Percentiles rank a stretch among this genome's conserved stretches.
These are phyloP conservation scores for Brachionus paranguensis DNA, from an alignment of 1,140 invertebrate genomes.

Conservation along the genomic window DNA sequence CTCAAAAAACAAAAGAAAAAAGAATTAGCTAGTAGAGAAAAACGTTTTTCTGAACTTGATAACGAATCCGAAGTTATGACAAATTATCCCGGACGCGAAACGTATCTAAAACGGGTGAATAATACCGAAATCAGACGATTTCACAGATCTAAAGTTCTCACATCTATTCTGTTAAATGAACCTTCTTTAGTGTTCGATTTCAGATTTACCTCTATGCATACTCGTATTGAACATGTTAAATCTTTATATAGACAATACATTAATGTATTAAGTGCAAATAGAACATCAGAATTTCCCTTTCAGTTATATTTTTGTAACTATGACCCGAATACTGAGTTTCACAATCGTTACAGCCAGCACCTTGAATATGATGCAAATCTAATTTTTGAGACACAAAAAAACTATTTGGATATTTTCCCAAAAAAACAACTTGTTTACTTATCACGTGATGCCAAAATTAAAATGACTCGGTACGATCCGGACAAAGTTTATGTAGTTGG, in stretches of 20 bases:
- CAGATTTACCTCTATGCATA: not conserved
- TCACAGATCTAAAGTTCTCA: not conserved
- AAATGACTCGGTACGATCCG: conserved; percentile 38
- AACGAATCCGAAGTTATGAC: not conserved
- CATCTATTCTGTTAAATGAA: not conserved
- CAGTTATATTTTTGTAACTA: conserved; percentile 39
- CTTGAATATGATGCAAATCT: conserved; percentile 4
- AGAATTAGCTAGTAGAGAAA: not conserved
- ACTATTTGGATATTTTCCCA: conserved; percentile 39
- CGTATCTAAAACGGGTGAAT: not conserved
- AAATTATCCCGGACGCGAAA: not conserved
- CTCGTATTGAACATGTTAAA: conserved; percentile 28
- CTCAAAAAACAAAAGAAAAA: conserved; percentile 9
- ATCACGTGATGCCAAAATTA: conserved; percentile 40
- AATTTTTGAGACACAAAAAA: conserved; percentile 16
- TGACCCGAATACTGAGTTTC: conserved; percentile 15
- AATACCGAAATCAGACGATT: not conserved
- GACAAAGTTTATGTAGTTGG: conserved; percentile 44
- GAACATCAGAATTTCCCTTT: not conserved
- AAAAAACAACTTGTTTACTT: conserved; percentile 42
- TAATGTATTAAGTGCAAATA: not conserved
- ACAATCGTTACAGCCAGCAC: not conserved
- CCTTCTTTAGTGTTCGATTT: conserved; percentile 26
- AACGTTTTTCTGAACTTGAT: not conserved
- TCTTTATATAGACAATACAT: conserved; percentile 36